Evolutionary conservation across 2,888 invertebrate species (phyloP), one percentile per base, ranked within the genome.

Genomic region (Erynnis tages): DNA sequence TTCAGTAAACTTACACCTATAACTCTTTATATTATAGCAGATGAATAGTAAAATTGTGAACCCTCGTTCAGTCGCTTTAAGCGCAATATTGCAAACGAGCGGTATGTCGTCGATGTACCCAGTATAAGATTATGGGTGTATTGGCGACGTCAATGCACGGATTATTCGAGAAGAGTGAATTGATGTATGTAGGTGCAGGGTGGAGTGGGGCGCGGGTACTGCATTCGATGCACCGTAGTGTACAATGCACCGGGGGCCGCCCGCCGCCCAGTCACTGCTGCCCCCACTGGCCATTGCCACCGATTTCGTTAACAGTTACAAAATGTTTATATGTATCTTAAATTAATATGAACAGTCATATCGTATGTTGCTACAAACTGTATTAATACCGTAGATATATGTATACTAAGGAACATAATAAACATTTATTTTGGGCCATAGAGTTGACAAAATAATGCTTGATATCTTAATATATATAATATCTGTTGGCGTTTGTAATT

Each of bases 141-240:
- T 66, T 70, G 65, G 65, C 73, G 69, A 79, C 70, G 86, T 83
- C 84, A 84, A 82, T 80, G 85, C 65, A 72, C 84, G 82, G 83
- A 79, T 84, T 84, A 85, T 85, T 79, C 71, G 76, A 76, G 75
- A 77, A 75, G 63, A 74, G 69, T 72, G 70, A 73, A 79, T 75
- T 73, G 73, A 76, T 74, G 73, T 71, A 62, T 57, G 52, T 50
- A 47, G 48, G 54, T 35, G 46, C 27, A 41, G 52, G 44, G 47
- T 16, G 25, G 17, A 19, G 10, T 56, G 58, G 56, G 61, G 56
- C 57, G 61, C 60, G 57, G 60, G 53, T 13, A 35, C 25, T 61
- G 58, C 57, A 48, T 57, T 54, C 62, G 63, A 60, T 64, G 62
- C 61, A 57, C 53, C 57, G 14, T 38, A 37, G 56, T 62, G 62